Base-by-base conservation (phyloP, 1,140 invertebrate genomes). In the Cotesia chilonis region DNA sequence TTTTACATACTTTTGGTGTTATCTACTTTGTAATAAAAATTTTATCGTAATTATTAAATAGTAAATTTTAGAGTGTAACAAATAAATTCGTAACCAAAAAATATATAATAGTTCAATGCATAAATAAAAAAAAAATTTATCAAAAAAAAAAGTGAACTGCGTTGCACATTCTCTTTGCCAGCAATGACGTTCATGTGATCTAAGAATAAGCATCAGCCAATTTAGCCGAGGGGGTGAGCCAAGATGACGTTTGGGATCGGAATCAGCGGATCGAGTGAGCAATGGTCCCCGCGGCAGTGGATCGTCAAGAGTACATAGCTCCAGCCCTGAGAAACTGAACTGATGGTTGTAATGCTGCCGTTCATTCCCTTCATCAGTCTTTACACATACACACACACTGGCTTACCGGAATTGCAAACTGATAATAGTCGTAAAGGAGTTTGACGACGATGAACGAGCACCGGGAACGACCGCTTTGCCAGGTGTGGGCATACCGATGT, bases 401-500 rank as follows among this genome's bases (percentile, higher is more conserved):
- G 2, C 57, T 55, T 55, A 14, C 7, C 7, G 20, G 57, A 28
- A 59, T 59, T 63, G 67, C 12, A 71, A 38, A 17, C 35, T 37
- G 12, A 55, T 52, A 36, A 35, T 68, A 41, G 12, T 14, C 10
- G 41, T 41, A 37, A 0, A 38, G 4, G n/a, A 65, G 63, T 28
- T 12, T 47, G 37, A 20, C 12, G 36, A 37, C 14, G 60, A 38
- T 63, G 14, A 61, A 38, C 35, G 28, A 14, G 37, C 37, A 37
- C 36, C 28, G 36, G 12, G 60, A 37, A 60, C 37, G 60, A 63
- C n/a, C 60, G 36, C 7, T 63, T 63, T 63, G 36, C 28, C 60
- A 38, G 60, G 60, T 63, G 60, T 63, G 60, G 60, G 60, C 63
- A 65, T 65, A 51, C 63, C 63, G 63, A 47, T 65, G 63, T 47